Evolutionary conservation across 2,797 vertebrate genomes (phyloP).

Genomic region (Amblyraja radiata): DNA sequence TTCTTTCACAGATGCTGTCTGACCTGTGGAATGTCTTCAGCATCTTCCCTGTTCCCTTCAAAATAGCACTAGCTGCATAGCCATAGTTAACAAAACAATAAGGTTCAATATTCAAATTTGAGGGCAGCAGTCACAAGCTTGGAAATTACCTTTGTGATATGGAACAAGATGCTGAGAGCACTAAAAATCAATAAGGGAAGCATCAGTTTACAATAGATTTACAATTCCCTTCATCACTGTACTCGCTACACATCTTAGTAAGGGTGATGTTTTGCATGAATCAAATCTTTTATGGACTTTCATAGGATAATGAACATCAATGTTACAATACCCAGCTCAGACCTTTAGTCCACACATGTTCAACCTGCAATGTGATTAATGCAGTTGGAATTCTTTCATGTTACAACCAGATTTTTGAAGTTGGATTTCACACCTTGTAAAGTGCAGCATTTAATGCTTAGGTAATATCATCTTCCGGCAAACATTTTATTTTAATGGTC

Average conservation of each 20-base stretch:
- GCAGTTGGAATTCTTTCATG: neutral
- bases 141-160: neutral
- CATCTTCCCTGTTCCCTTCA: neutral
- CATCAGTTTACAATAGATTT: neutral
- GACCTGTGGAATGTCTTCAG: no score
- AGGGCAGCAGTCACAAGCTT: neutral
- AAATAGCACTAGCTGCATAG: neutral
- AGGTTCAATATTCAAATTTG: neutral
- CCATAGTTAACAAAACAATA: neutral
- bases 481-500: conserved; percentile 11
- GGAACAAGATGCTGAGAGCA: neutral
- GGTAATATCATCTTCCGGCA: conserved; percentile 4
- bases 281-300: neutral
- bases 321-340: neutral
- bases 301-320: neutral
- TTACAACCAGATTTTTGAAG: conserved; percentile 8
- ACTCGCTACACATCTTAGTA: neutral
- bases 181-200: neutral
- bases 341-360: neutral
- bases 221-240: neutral
- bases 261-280: neutral
- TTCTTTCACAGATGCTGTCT: no score
- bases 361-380: conserved; percentile 15
- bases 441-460: neutral
- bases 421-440: conserved; percentile 7